These are phyloP conservation scores for Acrobasis repandana DNA, from an alignment of 2,888 invertebrate species.

Conservation along the genomic window DNA sequence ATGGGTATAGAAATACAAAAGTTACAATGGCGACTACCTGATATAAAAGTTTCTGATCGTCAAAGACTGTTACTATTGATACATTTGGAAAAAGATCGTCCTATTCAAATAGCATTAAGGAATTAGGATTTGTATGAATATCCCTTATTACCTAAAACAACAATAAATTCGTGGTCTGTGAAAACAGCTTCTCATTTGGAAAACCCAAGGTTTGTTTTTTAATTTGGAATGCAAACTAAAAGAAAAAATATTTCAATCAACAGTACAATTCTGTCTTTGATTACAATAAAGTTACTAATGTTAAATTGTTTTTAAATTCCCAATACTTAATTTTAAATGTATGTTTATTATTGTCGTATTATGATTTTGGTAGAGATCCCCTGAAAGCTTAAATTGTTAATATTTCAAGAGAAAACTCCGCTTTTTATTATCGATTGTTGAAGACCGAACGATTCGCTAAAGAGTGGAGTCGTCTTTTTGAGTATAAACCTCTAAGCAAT, in stretches of 20 bases:
- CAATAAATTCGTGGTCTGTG: constrained; percentile 43
- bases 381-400: constrained; percentile 24
- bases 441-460: constrained; percentile 31
- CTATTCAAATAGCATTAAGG: constrained; percentile 40
- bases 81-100: constrained; percentile 40
- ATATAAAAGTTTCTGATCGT: no score
- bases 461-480: constrained; percentile 29
- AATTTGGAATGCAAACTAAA: constrained; percentile 52
- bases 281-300: constrained; percentile 46
- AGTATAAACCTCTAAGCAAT: constrained; percentile 32
- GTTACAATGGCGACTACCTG: no score
- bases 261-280: constrained; percentile 36
- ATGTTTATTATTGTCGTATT: constrained; percentile 30
- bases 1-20: no score
- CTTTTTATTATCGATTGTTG: constrained; percentile 26
- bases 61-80: constrained; percentile 9
- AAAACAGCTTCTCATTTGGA: constrained; percentile 49
- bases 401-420: constrained; percentile 30
- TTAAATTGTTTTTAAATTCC: constrained; percentile 51
- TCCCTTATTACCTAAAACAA: constrained; percentile 44
- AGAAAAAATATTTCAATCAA: constrained; percentile 40
- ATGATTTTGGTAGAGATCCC: constrained; percentile 25
- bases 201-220: constrained; percentile 54
- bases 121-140: constrained; percentile 54
- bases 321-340: constrained; percentile 33